A percentile compares a stretch with the other conserved stretches of the same genome.
Evolutionary conservation across 2,888 invertebrate genomes (phyloP).

Genomic region (Diloba caeruleocephala): DNA sequence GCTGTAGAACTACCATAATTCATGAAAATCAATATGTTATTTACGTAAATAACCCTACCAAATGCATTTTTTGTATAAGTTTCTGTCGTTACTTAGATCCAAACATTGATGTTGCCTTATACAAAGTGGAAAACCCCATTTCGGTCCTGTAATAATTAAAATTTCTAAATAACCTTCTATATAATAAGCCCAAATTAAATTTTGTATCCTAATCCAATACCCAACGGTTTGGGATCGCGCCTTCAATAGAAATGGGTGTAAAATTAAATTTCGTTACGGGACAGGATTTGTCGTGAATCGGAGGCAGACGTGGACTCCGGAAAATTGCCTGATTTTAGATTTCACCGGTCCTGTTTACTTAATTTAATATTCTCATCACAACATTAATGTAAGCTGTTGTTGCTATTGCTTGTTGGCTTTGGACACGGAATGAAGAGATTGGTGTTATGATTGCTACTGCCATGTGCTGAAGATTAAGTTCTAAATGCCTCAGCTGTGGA

Average conservation of each 20-base stretch:
- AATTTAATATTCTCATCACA: slow-evolving; percentile 71
- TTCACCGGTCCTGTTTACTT: slow-evolving; percentile 54
- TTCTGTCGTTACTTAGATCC: too few relatives aligned
- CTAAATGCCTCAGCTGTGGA: not conserved
- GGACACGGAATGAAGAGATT: slow-evolving; percentile 32
- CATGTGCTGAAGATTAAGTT: not conserved
- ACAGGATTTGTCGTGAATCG: slow-evolving; percentile 40
- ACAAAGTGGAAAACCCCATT: too few relatives aligned
- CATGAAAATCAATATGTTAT: too few relatives aligned
- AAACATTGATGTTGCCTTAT: too few relatives aligned
- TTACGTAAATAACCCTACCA: too few relatives aligned
- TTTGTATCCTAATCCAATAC: slow-evolving; percentile 53
- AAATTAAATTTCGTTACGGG: slow-evolving; percentile 54
- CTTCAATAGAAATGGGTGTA: slow-evolving; percentile 60
- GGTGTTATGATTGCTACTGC: slow-evolving; percentile 6
- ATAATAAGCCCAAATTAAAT: slow-evolving; percentile 45
- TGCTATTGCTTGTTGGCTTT: slow-evolving; percentile 25
- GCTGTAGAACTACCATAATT: too few relatives aligned
- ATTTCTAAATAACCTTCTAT: slow-evolving; percentile 5
- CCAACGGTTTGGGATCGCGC: slow-evolving; percentile 47
- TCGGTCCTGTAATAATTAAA: slow-evolving; percentile 14
- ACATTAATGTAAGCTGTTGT: slow-evolving; percentile 41
- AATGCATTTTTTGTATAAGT: too few relatives aligned
- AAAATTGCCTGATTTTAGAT: slow-evolving; percentile 63
- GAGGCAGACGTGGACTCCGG: slow-evolving; percentile 36